Percentiles rank a stretch among this genome's conserved stretches.
Evolutionary conservation across 2,888 invertebrate species (phyloP).

Genomic region (Chymomyza amoena): DNA sequence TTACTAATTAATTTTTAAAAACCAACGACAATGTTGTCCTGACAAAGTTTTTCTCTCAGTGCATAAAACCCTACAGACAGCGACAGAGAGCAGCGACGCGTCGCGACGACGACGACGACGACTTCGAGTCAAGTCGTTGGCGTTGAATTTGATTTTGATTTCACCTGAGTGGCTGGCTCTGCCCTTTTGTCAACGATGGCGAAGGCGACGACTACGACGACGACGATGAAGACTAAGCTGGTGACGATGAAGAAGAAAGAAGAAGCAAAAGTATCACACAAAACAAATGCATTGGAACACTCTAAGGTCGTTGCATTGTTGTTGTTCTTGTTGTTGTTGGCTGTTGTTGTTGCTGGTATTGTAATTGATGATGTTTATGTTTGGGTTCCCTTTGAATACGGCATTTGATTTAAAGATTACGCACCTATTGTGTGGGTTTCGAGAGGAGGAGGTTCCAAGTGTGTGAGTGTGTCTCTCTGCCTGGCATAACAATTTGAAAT

Average conservation of each 20-base stretch:
- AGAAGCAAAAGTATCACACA: constrained; percentile 2
- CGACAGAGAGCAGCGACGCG: constrained; percentile 7
- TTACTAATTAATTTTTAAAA: too few relatives aligned
- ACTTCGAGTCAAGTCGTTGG: constrained; percentile 46
- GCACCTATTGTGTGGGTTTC: constrained; percentile 54
- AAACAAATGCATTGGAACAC: constrained; percentile 42
- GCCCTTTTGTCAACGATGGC: constrained; percentile 57
- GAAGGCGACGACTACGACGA: constrained; percentile 46
- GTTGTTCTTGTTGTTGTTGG: constrained; percentile 25
- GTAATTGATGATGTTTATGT: constrained; percentile 73
- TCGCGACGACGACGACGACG: background rate
- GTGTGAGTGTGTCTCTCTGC: constrained; percentile 52
- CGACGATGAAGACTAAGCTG: too few relatives aligned
- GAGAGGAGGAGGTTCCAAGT: background rate
- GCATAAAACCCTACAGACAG: constrained; percentile 6
- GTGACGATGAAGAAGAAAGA: constrained; percentile 16
- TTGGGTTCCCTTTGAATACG: constrained; percentile 41
- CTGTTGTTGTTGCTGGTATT: constrained; percentile 38
- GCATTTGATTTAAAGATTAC: constrained; percentile 69
- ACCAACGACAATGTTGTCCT: too few relatives aligned
- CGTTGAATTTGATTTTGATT: constrained; percentile 73
- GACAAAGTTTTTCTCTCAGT: background rate
- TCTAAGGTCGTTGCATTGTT: constrained; percentile 53
- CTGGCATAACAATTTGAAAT: constrained; percentile 61
- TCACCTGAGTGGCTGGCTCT: constrained; percentile 63